Conservation (phyloP, 2,113 vertebrate species). For the Oriolus oriolus region DNA sequence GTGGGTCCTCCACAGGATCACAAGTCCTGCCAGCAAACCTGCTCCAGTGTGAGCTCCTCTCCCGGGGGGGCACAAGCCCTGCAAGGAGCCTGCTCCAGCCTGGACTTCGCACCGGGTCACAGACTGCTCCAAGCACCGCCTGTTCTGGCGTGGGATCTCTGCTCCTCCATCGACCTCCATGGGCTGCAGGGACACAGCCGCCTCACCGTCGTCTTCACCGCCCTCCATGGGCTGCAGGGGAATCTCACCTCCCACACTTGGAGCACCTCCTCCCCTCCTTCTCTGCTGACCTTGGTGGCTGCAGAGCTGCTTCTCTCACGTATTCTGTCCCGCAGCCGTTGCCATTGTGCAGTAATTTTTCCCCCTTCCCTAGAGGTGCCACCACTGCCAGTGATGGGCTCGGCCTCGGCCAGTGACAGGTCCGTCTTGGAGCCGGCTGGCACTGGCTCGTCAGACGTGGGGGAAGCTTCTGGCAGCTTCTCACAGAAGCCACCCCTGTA, state of each 20-base stretch:
- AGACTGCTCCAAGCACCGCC: neutral
- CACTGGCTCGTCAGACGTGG: neutral
- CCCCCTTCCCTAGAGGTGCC: neutral
- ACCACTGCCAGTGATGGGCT: neutral
- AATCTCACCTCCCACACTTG: neutral
- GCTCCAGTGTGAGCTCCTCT: neutral
- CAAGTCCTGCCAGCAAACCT: neutral
- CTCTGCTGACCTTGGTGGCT: neutral
- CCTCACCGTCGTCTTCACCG: neutral
- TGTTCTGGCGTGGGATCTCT: neutral
- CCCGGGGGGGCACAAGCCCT: neutral
- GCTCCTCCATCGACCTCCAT: neutral
- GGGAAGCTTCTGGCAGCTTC: neutral
- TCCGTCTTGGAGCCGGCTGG: neutral
- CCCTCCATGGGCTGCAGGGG: neutral
- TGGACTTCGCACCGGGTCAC: neutral
- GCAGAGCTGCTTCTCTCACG: neutral
- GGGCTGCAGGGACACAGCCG: neutral
- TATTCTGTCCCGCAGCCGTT: neutral
- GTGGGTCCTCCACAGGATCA: too few relatives aligned
- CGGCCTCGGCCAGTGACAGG: neutral
- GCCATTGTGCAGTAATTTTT: neutral
- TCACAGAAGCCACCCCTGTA: neutral
- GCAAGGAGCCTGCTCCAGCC: neutral
- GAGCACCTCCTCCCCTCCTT: neutral